Base-by-base conservation (phyloP, 1,140 invertebrate species). In the Aphaenogaster rudis region DNA sequence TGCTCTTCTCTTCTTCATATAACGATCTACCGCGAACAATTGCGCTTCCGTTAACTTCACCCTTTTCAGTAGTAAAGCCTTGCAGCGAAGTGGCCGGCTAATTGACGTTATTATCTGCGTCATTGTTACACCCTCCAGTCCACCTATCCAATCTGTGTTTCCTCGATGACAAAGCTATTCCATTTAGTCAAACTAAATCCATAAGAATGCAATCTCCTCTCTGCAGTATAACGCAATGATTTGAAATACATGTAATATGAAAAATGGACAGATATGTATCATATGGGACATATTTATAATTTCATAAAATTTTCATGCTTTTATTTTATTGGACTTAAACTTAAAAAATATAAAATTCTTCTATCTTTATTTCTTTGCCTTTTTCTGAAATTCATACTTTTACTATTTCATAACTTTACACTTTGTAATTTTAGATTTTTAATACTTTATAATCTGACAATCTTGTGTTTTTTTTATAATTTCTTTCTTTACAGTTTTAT, bases 81-180 rank as follows among this genome's bases (percentile, higher is more conserved):
- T 28, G 33, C 28, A 72, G 39, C 59, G 7, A 39, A 78, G 36
- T 69, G 82, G 85, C 66, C 67, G 39, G 50, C 66, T 88, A 89
- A 88, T 85, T 67, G 64, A 80, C 57, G 33, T 87, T 86, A 92
- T 92, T 92, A 91, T 90, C 45, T 59, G 67, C 74, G 33, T 78
- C 48, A 89, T 88, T 92, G 82, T 91, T 90, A 81, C 28, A 21
- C 28, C 57, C 42, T 45, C 48, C 57, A 64, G 3, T 33, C n/a
- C 39, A 48, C 48, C 69, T 81, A 21, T 82, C 36, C 48, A 21
- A 42, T 45, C 52, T 42, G 45, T 71, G 64, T 71, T 59, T 57
- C 28, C 33, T 54, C 50, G 13, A 77, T 54, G 71, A 67, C 45
- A 21, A 36, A 21, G 0, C 67, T 8, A 48, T 82, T 64, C 33